Evolutionary conservation across 2,888 invertebrate genomes (phyloP), one percentile per base, ranked within the genome.

Genomic region (Drosophila conformis): DNA sequence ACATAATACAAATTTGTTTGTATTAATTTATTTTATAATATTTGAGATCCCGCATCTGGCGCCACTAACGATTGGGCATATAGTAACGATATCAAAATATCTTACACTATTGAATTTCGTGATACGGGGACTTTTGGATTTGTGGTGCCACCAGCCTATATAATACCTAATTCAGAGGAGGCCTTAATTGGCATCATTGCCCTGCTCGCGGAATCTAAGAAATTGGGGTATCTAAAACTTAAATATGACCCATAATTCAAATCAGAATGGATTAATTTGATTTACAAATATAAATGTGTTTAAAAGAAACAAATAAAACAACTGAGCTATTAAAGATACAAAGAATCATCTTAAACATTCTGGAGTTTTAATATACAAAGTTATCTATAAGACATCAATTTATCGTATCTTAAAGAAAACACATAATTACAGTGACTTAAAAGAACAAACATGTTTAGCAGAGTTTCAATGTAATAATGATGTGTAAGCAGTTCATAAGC

Each of bases 81-180:
- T 73, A 94, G 93, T 2, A 94, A 75, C 89, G 94, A 49, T 93
- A 94, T 91, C 93, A 93, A 89, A 94, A 94, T 25, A 91, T 94
- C 85, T 0, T 89, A 80, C 5, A 83, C 90, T 11, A 78, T 90
- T 42, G 95, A 95, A 80, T 91, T 96, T 1, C 93, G 96, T 18
- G 97, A 97, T 90, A 94, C 92, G 0, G 96, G 96, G 0, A 83
- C 90, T 0, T 94, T 94, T 83, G 97, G 97, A 0, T 96, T 96
- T 88, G 91, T 96, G 0, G 93, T 97, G 0, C 96, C 96, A 0
- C 89, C 95, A 0, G 91, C 93, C 0, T 94, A 95, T 81, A 96
- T 97, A 59, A 83, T 94, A n/a, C 94, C 95, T 7, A 94, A 95
- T 8, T 94, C 94, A 56, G 86, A 94, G 62, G 96, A 96, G 91